These are phyloP conservation scores for Meiosimyza platycephala DNA, from an alignment of 2,888 invertebrate species.

Conservation along the genomic window DNA sequence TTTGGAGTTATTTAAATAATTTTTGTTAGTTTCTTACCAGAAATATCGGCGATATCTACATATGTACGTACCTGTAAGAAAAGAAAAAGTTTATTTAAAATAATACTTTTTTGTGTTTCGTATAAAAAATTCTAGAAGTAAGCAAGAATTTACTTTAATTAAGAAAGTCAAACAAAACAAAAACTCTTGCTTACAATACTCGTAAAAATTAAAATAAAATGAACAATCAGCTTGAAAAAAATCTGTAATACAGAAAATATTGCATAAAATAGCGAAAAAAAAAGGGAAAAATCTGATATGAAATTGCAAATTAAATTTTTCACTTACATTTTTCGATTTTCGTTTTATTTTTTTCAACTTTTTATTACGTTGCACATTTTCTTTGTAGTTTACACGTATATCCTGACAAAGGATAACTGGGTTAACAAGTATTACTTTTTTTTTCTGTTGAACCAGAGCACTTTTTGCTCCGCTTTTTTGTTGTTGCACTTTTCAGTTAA, in stretches of 20 bases:
- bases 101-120: too few species aligned
- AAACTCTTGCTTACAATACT: background rate
- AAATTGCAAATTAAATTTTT: slow-evolving; percentile 25
- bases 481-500: slow-evolving; percentile 19
- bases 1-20: too few species aligned
- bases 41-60: too few species aligned
- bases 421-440: slow-evolving; percentile 42
- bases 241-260: too few species aligned
- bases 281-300: background rate
- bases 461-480: slow-evolving; percentile 14
- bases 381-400: slow-evolving; percentile 37
- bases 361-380: slow-evolving; percentile 36
- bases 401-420: slow-evolving; percentile 32
- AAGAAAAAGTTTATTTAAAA: too few species aligned
- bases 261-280: background rate
- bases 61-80: too few species aligned
- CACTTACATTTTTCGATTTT: slow-evolving; percentile 25
- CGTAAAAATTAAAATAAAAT: background rate
- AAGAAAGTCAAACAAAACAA: too few species aligned
- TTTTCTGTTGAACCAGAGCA: slow-evolving; percentile 36
- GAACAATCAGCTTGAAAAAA: background rate
- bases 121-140: too few species aligned
- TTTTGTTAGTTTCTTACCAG: too few species aligned
- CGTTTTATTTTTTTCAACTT: slow-evolving; percentile 21
- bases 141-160: too few species aligned